These are phyloP conservation scores for Pao palembangensis DNA, from an alignment of 2,113 vertebrate species.

Conservation along the genomic window DNA sequence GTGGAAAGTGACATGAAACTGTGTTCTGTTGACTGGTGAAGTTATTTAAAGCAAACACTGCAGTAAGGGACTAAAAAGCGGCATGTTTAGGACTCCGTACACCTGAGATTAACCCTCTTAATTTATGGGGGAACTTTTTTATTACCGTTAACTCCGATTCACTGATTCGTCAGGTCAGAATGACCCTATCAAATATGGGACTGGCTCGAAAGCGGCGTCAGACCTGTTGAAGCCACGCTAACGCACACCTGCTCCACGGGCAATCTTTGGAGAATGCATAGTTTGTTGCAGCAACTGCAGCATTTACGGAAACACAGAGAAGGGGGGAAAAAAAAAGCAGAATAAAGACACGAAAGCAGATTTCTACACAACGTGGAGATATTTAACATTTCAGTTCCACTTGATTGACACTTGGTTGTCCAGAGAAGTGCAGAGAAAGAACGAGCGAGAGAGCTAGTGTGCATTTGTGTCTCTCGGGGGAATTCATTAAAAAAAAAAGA, in stretches of 20 bases:
- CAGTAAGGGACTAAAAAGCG: background rate
- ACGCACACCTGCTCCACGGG: slow-evolving; percentile 39
- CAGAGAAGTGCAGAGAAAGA: slow-evolving; percentile 64
- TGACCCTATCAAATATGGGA: no score
- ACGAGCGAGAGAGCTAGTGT: slow-evolving; percentile 17
- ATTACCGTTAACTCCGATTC: no score
- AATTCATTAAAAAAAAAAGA: slow-evolving; percentile 10
- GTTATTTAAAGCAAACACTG: background rate
- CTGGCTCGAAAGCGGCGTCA: no score
- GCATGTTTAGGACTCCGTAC: slow-evolving; percentile 24
- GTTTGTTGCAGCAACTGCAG: slow-evolving; percentile 72
- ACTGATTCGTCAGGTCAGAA: no score
- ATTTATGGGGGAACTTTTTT: background rate
- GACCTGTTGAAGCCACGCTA: slow-evolving; percentile 6
- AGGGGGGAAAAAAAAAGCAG: slow-evolving; percentile 14
- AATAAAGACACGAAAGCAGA: slow-evolving; percentile 44
- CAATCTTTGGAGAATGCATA: slow-evolving; percentile 81
- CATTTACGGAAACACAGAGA: slow-evolving; percentile 39
- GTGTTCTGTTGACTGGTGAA: background rate
- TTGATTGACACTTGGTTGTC: slow-evolving; percentile 56
- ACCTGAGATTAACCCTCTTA: background rate
- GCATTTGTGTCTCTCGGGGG: slow-evolving; percentile 21
- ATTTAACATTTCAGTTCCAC: slow-evolving; percentile 41
- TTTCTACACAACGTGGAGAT: slow-evolving; percentile 47
- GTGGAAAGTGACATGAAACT: background rate